These are phyloP conservation scores for Orthochromis malagaraziensis DNA, from an alignment of 2,113 vertebrate species.

Conservation along the genomic window DNA sequence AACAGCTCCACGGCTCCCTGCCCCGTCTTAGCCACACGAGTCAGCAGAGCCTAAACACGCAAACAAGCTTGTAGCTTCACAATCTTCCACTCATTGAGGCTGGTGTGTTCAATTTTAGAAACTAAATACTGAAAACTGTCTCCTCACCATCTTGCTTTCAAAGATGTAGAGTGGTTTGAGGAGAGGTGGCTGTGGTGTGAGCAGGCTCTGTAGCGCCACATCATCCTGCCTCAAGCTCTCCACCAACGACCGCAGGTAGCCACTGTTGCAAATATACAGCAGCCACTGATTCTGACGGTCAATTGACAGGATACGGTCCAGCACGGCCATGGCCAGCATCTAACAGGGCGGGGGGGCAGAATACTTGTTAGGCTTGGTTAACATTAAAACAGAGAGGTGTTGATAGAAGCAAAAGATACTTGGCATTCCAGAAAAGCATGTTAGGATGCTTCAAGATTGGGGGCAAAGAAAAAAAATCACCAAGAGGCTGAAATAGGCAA, in stretches of 20 bases:
- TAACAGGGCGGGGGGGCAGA: conserved; percentile 17
- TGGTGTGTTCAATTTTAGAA: rapidly evolving
- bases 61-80: not conserved
- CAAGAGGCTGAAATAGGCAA: not conserved
- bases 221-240: conserved; percentile 92
- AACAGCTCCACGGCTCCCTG: conserved; percentile 87
- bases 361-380: not conserved
- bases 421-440: not conserved
- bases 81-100: not conserved
- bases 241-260: conserved; percentile 92
- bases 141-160: conserved; percentile 94
- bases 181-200: conserved; percentile 85
- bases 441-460: not conserved
- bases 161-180: conserved; percentile 95
- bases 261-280: conserved; percentile 90
- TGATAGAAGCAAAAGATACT: not conserved
- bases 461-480: not conserved
- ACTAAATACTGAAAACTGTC: not conserved
- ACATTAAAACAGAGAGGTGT: not conserved
- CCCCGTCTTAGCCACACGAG: conserved; percentile 87
- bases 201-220: conserved; percentile 81
- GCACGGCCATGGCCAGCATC: conserved; percentile 91
- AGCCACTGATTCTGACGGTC: conserved; percentile 95
- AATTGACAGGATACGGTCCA: conserved; percentile 89
- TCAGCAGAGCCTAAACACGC: conserved; percentile 83